Evolutionary conservation across 2,113 vertebrate species (phyloP), one percentile per base, ranked within the genome.

Genomic region (Alexandromys fortis): DNA sequence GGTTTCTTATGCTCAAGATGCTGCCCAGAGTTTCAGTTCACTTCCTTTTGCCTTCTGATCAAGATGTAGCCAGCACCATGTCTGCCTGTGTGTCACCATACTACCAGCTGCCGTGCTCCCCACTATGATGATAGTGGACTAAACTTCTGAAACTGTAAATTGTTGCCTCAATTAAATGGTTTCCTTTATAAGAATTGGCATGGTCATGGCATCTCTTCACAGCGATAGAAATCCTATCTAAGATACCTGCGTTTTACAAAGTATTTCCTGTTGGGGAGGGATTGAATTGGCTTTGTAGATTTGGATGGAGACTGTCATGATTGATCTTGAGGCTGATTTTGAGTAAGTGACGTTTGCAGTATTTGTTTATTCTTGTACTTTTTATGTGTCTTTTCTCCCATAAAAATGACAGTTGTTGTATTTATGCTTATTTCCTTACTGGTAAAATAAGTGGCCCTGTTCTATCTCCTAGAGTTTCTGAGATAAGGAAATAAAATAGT

Each of bases 401-500:
- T 92, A 90, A 92, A 95, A 95, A 83, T 91, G 24, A 30, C 19
- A 82, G 0, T 82, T 16, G 22, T 42, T 42, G 81, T 92, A 68
- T 38, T 91, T n/a, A 12, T 82, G 19, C 72, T 81, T 13, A 49
- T 95, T 91, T 82, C 17, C 2, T 93, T 55, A 73, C 28, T 95
- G 21, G 49, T 92, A 73, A 78, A 91, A 85, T 87, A 61, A 70
- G 3, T 85, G 58, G 58, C 85, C 45, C 38, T 96, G 16, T 38
- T 35, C 5, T 81, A 28, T 47, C n/a, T n/a, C 7, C n/a, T 22
- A 55, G 5, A 94, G 49, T 73, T 77, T 42, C 33, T 70, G 73
- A 77, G 42, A 78, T 96, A 82, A 94, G 75, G 93, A 95, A 97
- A 91, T 73, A 90, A 79, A 86, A 10, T 82, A 76, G 89, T 79